Evolutionary conservation across 37 sponge, comb jelly and placozoan genomes (phyloP).

Genomic region (Geodia barretti): DNA sequence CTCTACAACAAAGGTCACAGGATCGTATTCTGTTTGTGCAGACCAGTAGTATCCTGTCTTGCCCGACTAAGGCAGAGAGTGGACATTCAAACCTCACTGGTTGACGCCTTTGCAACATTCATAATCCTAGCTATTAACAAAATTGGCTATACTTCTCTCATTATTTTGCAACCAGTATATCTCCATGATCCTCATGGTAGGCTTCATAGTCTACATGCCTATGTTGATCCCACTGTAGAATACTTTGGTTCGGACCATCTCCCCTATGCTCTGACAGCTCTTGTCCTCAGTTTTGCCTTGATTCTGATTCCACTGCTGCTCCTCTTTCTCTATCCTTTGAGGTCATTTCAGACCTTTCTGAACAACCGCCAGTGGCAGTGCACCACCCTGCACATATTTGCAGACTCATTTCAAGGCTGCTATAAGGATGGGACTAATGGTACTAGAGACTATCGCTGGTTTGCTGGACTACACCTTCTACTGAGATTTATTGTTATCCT

Average conservation of each 20-base stretch:
- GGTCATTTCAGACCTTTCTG: not conserved
- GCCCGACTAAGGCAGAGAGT: not conserved
- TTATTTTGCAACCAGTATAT: not conserved
- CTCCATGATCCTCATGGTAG: not conserved
- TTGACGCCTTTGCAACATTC: conserved; percentile 16
- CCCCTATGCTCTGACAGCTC: not conserved
- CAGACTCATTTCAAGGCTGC: conserved; percentile 25
- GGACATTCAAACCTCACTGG: not conserved
- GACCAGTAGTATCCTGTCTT: not conserved
- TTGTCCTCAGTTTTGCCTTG: not conserved
- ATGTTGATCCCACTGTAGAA: not conserved
- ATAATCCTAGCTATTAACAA: conserved; percentile 1
- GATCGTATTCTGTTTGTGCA: not conserved
- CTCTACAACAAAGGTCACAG: conserved; percentile 6
- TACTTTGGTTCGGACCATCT: not conserved
- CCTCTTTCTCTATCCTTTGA: conserved; percentile 11
- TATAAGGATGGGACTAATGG: conserved; percentile 20
- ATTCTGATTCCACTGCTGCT: not conserved
- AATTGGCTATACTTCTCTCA: not conserved
- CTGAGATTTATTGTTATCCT: conserved; percentile 4
- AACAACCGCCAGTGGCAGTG: not conserved
- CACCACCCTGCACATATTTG: conserved; percentile 1
- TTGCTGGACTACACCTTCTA: conserved; percentile 30
- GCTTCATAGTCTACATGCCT: too few species aligned
- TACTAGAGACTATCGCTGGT: conserved; percentile 9